Evolutionary conservation across 1,140 invertebrate species (phyloP).

Genomic region (Pararge aegeria): DNA sequence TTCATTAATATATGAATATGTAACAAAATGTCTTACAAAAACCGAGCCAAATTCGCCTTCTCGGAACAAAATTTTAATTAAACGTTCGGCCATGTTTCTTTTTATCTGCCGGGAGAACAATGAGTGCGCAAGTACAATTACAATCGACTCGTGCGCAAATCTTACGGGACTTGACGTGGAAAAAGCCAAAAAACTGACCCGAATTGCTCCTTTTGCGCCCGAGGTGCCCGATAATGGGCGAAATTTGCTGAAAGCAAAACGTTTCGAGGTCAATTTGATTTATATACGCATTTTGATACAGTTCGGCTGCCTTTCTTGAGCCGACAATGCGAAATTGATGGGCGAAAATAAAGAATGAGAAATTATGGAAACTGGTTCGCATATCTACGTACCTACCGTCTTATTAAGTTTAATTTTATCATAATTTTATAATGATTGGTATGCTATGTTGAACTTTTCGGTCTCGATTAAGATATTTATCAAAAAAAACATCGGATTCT

Average conservation of each 20-base stretch:
- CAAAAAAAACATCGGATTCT: background rate
- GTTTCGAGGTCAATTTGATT: constrained; percentile 68
- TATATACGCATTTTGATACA: constrained; percentile 66
- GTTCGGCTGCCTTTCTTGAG: constrained; percentile 44
- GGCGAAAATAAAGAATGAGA: constrained; percentile 34
- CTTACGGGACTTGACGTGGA: constrained; percentile 54
- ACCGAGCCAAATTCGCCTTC: constrained; percentile 43
- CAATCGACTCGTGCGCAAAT: constrained; percentile 44
- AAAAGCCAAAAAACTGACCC: constrained; percentile 54
- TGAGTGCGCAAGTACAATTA: constrained; percentile 59
- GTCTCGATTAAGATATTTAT: background rate
- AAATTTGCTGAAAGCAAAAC: constrained; percentile 59
- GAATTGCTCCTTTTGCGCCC: constrained; percentile 39
- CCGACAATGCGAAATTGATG: constrained; percentile 30
- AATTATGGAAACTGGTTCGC: constrained; percentile 13
- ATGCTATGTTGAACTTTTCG: constrained; percentile 1
- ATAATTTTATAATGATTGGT: constrained; percentile 1
- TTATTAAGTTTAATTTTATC: constrained; percentile 8
- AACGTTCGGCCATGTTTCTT: constrained; percentile 45
- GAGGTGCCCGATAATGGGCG: constrained; percentile 39
- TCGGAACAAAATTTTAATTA: constrained; percentile 66
- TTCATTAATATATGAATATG: constrained; percentile 28
- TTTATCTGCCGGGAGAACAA: constrained; percentile 66
- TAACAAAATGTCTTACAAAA: constrained; percentile 33
- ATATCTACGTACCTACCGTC: background rate